These are phyloP conservation scores for Drosophila dunni DNA, from an alignment of 1,140 invertebrate genomes.

Conservation along the genomic window DNA sequence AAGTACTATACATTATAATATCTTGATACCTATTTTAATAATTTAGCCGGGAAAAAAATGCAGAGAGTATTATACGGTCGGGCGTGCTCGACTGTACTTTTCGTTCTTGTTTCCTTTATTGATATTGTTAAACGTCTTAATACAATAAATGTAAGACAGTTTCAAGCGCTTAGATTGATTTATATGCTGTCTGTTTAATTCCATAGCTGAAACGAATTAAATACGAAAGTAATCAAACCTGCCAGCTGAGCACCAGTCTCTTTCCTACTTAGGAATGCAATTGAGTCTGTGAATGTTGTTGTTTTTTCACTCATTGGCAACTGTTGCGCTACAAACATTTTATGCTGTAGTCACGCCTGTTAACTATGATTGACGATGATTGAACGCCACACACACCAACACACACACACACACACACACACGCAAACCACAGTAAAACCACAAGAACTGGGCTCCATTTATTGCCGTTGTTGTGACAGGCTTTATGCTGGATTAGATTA, in stretches of 20 bases:
- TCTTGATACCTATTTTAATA: too few species aligned
- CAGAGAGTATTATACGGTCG: too few species aligned
- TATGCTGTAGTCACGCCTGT: conserved; percentile 31
- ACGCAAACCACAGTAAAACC: conserved; percentile 11
- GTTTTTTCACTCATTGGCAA: conserved; percentile 38
- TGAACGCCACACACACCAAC: conserved; percentile 26
- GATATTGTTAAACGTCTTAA: too few species aligned
- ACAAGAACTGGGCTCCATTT: conserved; percentile 5
- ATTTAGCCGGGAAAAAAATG: too few species aligned
- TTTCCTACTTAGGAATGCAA: conserved; percentile 60
- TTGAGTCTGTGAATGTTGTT: conserved; percentile 56
- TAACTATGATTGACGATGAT: conserved; percentile 49
- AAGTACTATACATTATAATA: too few species aligned
- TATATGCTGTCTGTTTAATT: conserved; percentile 50
- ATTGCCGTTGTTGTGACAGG: conserved; percentile 5
- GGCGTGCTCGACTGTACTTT: too few species aligned
- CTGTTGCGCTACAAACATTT: conserved; percentile 54
- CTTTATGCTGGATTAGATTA: conserved; percentile 6
- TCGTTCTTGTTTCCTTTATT: too few species aligned
- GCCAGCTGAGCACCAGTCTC: conserved; percentile 50
- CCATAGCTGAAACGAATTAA: conserved; percentile 47
- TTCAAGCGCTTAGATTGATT: conserved; percentile 40
- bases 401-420: neutral
- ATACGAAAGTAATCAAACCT: conserved; percentile 71
- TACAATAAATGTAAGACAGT: too few species aligned